Evolutionary conservation across 2,113 vertebrate species (phyloP), one percentile per base, ranked within the genome.

Genomic region (Paramisgurnus dabryanus): DNA sequence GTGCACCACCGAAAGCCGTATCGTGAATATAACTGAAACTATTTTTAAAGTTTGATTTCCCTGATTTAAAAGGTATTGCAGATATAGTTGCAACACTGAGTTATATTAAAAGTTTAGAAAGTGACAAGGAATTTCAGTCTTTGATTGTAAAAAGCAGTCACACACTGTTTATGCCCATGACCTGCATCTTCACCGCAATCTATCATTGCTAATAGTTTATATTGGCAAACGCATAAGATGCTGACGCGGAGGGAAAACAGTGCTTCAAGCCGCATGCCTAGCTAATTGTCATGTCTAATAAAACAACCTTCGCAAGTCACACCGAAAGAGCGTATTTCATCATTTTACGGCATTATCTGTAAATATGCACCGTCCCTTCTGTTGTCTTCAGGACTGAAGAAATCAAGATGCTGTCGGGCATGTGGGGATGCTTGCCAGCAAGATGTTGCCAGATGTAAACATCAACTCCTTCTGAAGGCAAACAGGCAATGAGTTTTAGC

Each of bases 181-280:
- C 72, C 77, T 82, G 27, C 67, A 50, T 67, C 60, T 70, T 47
- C 67, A 34, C 69, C 43, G 6, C 57, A 79, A 85, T 85, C 65
- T 60, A 81, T 85, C 66, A 83, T 55, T 17, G n/a, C 69, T 71
- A 79, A 79, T 70, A 65, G 72, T 58, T 61, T 67, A 63, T 85
- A 82, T 87, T 87, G 84, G 71, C 78, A 81, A 80, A 81, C 3
- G 7, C 74, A 82, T 82, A 80, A 81, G 68, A 58, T 82, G 78
- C 76, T 81, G 82, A 81, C 40, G 76, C 39, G 9, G 83, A 80
- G 63, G 81, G 64, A 81, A 87, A 77, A 71, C 78, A 57, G 55
- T 65, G 71, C 76, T 80, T 80, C 74, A 60, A 85, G 61, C 50
- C 15, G 7, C 71, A 18, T 71, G 18, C 65, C 74, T 69, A 74